Conservation (phyloP, 2,797 vertebrate species). For the Kryptopterus vitreolus region DNA sequence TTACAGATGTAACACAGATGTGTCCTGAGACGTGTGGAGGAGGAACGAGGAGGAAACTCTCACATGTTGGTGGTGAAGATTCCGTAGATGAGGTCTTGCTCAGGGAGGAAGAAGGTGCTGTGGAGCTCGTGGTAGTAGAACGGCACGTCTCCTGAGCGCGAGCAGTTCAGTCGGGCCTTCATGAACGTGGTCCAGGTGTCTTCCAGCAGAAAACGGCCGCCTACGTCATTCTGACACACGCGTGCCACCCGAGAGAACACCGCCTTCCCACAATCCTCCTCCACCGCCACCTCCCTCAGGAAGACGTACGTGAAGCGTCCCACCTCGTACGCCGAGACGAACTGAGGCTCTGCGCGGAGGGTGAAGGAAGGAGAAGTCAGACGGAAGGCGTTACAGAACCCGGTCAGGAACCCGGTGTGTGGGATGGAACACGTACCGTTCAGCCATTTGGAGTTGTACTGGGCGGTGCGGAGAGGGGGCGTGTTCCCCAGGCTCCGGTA, state of each 20-base stretch:
- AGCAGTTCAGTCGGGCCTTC: slow-evolving; percentile 96
- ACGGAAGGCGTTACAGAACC: neutral
- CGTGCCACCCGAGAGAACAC: slow-evolving; percentile 92
- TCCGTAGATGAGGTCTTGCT: slow-evolving; percentile 92
- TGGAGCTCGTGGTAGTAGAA: slow-evolving; percentile 96
- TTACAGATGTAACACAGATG: too few species aligned
- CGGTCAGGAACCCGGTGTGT: neutral
- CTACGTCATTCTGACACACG: slow-evolving; percentile 93
- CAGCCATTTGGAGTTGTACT: slow-evolving; percentile 98
- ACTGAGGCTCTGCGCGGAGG: slow-evolving; percentile 85
- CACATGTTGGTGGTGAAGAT: slow-evolving; percentile 97
- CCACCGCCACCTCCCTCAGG: slow-evolving; percentile 90
- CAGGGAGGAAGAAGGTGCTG: slow-evolving; percentile 89
- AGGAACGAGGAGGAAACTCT: slow-evolving; percentile 53
- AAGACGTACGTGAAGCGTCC: slow-evolving; percentile 94
- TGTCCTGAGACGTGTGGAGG: neutral
- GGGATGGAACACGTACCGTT: slow-evolving; percentile 76
- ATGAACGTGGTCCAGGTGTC: slow-evolving; percentile 99
- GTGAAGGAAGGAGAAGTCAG: neutral
- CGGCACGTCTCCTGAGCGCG: slow-evolving; percentile 89
- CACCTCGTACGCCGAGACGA: slow-evolving; percentile 90
- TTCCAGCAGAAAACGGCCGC: slow-evolving; percentile 90
- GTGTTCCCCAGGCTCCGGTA: slow-evolving; percentile 90
- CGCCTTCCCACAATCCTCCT: slow-evolving; percentile 92
- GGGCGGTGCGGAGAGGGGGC: slow-evolving; percentile 89